Evolutionary conservation across 1,140 invertebrate genomes (phyloP).

Genomic region (Hyphantria cunea): DNA sequence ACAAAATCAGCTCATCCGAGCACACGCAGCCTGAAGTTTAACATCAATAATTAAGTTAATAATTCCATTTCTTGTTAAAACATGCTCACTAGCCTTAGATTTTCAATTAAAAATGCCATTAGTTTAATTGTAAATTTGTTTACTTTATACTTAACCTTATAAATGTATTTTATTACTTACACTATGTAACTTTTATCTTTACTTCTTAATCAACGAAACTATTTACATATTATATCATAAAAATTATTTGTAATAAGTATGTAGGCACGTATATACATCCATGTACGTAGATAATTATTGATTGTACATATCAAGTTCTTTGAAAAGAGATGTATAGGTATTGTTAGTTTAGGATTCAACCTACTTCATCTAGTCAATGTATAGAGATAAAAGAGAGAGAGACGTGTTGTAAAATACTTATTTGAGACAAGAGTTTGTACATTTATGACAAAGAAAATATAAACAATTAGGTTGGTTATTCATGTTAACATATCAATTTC

Average conservation of each 20-base stretch:
- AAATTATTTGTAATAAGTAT: slow-evolving; percentile 24
- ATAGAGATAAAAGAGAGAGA: slow-evolving; percentile 21
- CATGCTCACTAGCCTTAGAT: slow-evolving; percentile 63
- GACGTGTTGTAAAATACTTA: background rate
- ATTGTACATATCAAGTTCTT: slow-evolving; percentile 61
- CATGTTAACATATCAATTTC: no score
- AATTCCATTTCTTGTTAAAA: slow-evolving; percentile 56
- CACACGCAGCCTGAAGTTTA: slow-evolving; percentile 76
- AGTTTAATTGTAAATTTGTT: slow-evolving; percentile 28
- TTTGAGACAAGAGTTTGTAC: no score
- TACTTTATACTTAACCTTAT: slow-evolving; percentile 24
- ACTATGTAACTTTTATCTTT: slow-evolving; percentile 27
- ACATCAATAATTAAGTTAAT: slow-evolving; percentile 67
- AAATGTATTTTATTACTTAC: slow-evolving; percentile 23
- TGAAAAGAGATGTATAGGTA: slow-evolving; percentile 18
- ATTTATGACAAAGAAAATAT: no score
- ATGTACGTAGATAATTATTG: slow-evolving; percentile 34
- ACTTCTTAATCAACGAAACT: slow-evolving; percentile 48
- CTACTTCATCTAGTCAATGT: slow-evolving; percentile 37
- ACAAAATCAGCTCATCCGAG: slow-evolving; percentile 66
- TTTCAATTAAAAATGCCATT: slow-evolving; percentile 31
- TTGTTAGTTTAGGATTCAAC: slow-evolving; percentile 15
- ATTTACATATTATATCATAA: slow-evolving; percentile 28
- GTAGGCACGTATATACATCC: slow-evolving; percentile 4
- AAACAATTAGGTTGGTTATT: no score